These are phyloP conservation scores for Ypsolopha scabrella DNA, from an alignment of 2,888 invertebrate genomes.

Conservation along the genomic window DNA sequence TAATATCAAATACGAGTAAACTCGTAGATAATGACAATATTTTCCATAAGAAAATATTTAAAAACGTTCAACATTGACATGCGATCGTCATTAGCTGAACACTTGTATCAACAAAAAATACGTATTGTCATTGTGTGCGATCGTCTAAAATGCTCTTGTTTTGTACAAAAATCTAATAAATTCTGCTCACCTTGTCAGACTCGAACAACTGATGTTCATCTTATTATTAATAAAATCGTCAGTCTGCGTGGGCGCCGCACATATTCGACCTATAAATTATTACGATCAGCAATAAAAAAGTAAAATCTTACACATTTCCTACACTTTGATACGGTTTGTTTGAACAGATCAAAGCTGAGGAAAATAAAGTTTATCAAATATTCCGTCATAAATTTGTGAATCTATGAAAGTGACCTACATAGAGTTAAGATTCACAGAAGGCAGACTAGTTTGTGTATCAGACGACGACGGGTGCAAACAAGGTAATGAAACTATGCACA, in stretches of 20 bases:
- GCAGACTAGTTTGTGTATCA: neutral
- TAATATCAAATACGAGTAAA: no score
- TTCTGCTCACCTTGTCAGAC: no score
- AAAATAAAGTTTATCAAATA: conserved; percentile 58
- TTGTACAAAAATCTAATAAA: no score
- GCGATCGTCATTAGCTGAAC: no score
- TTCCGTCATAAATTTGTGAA: conserved; percentile 22
- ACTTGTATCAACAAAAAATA: no score
- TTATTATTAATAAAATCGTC: conserved; percentile 38
- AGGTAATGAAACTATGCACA: no score
- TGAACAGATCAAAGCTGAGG: conserved; percentile 60
- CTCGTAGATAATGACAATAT: no score
- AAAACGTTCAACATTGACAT: no score
- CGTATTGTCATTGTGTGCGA: no score
- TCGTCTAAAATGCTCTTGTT: no score
- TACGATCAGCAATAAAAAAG: conserved; percentile 56
- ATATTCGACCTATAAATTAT: conserved; percentile 57
- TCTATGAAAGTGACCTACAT: neutral
- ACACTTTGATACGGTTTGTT: conserved; percentile 64
- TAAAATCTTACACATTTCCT: conserved; percentile 58
- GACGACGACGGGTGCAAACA: no score
- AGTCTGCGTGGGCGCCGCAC: conserved; percentile 54
- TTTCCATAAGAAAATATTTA: no score
- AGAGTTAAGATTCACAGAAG: neutral
- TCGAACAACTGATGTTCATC: conserved; percentile 17